These are phyloP conservation scores for Drosophila peninsularis DNA, from an alignment of 2,888 invertebrate species.

Conservation along the genomic window DNA sequence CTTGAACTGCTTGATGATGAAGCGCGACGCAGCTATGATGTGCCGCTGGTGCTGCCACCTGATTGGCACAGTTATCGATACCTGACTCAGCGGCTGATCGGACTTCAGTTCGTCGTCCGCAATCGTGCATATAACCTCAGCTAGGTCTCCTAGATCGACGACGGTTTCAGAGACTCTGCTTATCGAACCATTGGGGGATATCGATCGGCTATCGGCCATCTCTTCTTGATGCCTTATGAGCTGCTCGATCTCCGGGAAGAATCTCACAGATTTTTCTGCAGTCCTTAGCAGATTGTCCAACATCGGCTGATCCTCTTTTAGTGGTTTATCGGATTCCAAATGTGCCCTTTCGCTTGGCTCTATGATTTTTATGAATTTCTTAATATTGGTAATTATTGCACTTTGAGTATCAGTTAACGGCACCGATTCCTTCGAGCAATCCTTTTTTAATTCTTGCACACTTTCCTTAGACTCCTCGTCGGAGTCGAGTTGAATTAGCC, in stretches of 20 bases:
- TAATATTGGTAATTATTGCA: neutral
- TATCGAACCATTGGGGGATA: neutral
- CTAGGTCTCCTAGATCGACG: neutral
- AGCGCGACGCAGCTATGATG: conserved; percentile 38
- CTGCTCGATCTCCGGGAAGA: neutral
- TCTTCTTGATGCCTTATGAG: neutral
- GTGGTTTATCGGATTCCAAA: neutral
- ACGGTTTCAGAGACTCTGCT: neutral
- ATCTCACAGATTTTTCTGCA: neutral
- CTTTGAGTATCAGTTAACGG: neutral
- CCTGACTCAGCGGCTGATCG: neutral
- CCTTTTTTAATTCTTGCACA: neutral
- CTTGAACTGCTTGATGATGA: conserved; percentile 43
- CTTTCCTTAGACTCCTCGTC: neutral
- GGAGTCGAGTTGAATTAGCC: neutral
- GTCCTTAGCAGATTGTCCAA: neutral
- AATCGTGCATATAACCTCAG: no score
- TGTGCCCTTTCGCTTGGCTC: neutral
- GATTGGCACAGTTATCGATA: neutral
- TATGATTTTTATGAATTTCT: neutral
- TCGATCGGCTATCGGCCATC: neutral
- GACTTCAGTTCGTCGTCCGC: rapidly evolving
- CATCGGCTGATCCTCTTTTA: neutral
- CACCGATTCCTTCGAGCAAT: neutral
- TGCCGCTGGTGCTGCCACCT: conserved; percentile 39